A percentile compares a stretch with the other conserved stretches of the same genome.
phyloP scores from a whole-genome alignment of 1,140 invertebrate species.

The Lordiphosa stackelbergi region DNA sequence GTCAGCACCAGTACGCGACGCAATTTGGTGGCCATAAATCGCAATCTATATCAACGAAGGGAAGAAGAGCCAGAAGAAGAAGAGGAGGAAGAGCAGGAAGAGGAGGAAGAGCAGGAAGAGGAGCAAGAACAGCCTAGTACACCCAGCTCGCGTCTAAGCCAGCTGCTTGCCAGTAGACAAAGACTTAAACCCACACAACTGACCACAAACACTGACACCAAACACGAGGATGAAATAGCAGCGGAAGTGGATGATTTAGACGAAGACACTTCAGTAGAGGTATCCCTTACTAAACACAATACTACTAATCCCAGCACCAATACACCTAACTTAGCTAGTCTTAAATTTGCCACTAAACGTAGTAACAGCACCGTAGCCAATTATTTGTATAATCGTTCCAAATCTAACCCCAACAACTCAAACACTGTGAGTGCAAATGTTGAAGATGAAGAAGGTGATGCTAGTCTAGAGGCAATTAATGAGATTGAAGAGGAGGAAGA shows the following conservation, averaged over 20 bases:
- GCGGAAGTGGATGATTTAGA: conserved; percentile 18
- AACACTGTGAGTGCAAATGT: conserved; percentile 32
- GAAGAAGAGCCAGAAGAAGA: conserved; percentile 20
- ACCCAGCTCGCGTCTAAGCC: conserved; percentile 26
- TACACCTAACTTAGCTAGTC: conserved; percentile 43
- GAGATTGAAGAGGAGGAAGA: conserved; percentile 34
- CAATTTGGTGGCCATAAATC: conserved; percentile 47
- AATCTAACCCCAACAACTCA: conserved; percentile 26
- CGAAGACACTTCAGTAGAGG: conserved; percentile 26
- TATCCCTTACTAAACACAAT: conserved; percentile 30
- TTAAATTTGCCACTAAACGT: conserved; percentile 41
- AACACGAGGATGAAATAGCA: conserved; percentile 12
- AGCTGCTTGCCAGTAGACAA: conserved; percentile 51
- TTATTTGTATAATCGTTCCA: conserved; percentile 60
- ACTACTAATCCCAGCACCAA: conserved; percentile 31
- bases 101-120: too few species aligned
- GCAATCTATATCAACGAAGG: conserved; percentile 44
- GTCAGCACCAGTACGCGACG: conserved; percentile 38
- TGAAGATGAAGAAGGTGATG: conserved; percentile 29
- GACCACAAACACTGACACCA: conserved; percentile 15
- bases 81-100: conserved; percentile 28
- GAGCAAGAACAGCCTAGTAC: conserved; percentile 1
- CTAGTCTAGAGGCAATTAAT: conserved; percentile 37
- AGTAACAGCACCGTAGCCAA: conserved; percentile 74
- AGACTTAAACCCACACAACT: conserved; percentile 14